A percentile compares a stretch with the other conserved stretches of the same genome.
These are phyloP conservation scores for Apostichopus japonicus DNA, from an alignment of 35 echinoderm and acorn worm species.

Conservation along the genomic window DNA sequence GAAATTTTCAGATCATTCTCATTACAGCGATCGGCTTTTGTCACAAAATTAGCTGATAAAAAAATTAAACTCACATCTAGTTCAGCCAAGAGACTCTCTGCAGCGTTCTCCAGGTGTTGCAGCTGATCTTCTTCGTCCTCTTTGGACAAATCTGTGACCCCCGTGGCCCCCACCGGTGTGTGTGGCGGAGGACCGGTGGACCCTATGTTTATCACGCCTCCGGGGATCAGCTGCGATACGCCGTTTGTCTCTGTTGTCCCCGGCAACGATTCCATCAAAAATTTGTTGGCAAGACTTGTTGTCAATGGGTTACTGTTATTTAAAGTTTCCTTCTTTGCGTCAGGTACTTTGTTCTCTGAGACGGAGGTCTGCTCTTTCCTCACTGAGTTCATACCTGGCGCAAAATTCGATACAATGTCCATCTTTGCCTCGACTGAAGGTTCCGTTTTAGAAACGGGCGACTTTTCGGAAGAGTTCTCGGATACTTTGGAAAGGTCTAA, in stretches of 20 bases:
- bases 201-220: constrained; percentile 36
- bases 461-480: constrained; percentile 23
- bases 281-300: constrained; percentile 37
- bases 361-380: constrained; percentile 9
- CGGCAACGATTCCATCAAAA: background rate
- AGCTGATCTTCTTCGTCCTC: constrained; percentile 88
- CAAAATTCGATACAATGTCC: constrained; percentile 4
- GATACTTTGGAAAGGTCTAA: constrained; percentile 52
- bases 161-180: constrained; percentile 9
- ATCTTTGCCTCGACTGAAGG: background rate
- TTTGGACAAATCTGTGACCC: constrained; percentile 11
- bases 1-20: no score
- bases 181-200: background rate
- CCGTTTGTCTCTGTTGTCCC: constrained; percentile 2
- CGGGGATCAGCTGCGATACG: constrained; percentile 38
- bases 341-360: background rate
- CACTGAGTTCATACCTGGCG: background rate
- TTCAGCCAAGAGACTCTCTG: constrained; percentile 86
- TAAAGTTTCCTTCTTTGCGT: background rate
- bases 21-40: no score
- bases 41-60: background rate
- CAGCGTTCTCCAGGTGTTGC: constrained; percentile 89
- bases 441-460: background rate
- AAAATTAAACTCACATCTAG: constrained; percentile 61
- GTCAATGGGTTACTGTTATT: constrained; percentile 33